phyloP scores from a whole-genome alignment of 2,113 vertebrate species.

The Sinocyclocheilus rhinocerous region DNA sequence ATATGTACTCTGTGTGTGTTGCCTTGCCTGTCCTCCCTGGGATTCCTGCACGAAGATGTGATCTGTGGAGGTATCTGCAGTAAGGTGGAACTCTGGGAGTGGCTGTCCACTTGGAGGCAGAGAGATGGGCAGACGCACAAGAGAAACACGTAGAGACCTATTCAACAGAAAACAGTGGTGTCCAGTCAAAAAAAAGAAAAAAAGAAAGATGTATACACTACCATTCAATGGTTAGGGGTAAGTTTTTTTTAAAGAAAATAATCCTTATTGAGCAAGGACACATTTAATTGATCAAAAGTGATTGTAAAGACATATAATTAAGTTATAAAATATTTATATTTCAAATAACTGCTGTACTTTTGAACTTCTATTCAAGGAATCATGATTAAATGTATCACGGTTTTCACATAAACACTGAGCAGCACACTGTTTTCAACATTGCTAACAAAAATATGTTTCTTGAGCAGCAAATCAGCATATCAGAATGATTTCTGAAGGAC shows the following conservation, averaged over 20 bases:
- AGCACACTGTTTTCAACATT: too few relatives aligned
- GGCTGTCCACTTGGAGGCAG: conserved; percentile 32
- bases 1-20: neutral
- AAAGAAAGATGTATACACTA: neutral
- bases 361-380: too few relatives aligned
- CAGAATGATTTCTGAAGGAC: neutral
- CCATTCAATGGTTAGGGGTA: neutral
- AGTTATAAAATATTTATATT: too few relatives aligned
- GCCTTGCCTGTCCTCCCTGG: conserved; percentile 44
- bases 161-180: neutral
- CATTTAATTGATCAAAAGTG: too few relatives aligned
- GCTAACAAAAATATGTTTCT: too few relatives aligned
- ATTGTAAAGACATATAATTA: too few relatives aligned
- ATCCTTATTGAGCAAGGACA: too few relatives aligned
- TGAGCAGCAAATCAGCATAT: too few relatives aligned
- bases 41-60: conserved; percentile 50
- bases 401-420: too few relatives aligned
- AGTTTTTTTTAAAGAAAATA: neutral
- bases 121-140: conserved; percentile 54
- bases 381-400: too few relatives aligned
- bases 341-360: too few relatives aligned
- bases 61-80: conserved; percentile 3
- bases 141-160: conserved; percentile 29
- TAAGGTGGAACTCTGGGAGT: conserved; percentile 51
- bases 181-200: neutral